Conservation (phyloP, 1,140 invertebrate genomes). For the Cydia fagiglandana region DNA sequence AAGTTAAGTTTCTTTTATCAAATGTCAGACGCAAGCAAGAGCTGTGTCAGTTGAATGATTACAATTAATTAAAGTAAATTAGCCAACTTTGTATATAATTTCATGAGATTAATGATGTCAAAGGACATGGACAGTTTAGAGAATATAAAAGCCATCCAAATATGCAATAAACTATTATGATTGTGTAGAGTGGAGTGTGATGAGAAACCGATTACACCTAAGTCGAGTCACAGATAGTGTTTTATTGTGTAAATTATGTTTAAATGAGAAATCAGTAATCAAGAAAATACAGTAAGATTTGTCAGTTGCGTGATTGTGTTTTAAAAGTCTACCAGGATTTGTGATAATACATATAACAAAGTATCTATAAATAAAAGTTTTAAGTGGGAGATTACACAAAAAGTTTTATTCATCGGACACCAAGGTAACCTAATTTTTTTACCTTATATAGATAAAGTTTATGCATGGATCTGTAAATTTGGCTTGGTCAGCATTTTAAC, state of each 20-base stretch:
- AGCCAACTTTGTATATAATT: slow-evolving; percentile 78
- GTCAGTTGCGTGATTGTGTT: slow-evolving; percentile 80
- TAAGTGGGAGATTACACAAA: slow-evolving; percentile 79
- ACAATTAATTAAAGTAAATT: slow-evolving; percentile 75
- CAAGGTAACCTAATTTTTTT: slow-evolving; percentile 62
- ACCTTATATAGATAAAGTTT: slow-evolving; percentile 21
- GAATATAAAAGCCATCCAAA: slow-evolving; percentile 75
- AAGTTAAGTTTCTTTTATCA: slow-evolving; percentile 57
- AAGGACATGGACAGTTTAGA: slow-evolving; percentile 70
- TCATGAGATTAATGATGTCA: slow-evolving; percentile 74
- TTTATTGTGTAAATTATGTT: slow-evolving; percentile 78
- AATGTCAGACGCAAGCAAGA: slow-evolving; percentile 46
- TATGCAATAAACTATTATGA: slow-evolving; percentile 76
- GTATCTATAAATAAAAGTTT: slow-evolving; percentile 80
- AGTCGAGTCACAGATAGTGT: slow-evolving; percentile 74
- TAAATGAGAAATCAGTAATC: slow-evolving; percentile 77
- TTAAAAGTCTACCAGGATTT: slow-evolving; percentile 81
- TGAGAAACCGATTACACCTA: slow-evolving; percentile 71
- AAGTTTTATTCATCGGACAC: slow-evolving; percentile 75
- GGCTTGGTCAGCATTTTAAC: background rate
- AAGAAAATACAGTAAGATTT: slow-evolving; percentile 76
- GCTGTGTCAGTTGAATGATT: slow-evolving; percentile 57
- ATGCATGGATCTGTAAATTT: background rate
- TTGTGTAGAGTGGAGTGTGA: slow-evolving; percentile 75
- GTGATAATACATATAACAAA: slow-evolving; percentile 81